phyloP scores from a whole-genome alignment of 2,113 vertebrate species.

The Ahaetulla prasina region DNA sequence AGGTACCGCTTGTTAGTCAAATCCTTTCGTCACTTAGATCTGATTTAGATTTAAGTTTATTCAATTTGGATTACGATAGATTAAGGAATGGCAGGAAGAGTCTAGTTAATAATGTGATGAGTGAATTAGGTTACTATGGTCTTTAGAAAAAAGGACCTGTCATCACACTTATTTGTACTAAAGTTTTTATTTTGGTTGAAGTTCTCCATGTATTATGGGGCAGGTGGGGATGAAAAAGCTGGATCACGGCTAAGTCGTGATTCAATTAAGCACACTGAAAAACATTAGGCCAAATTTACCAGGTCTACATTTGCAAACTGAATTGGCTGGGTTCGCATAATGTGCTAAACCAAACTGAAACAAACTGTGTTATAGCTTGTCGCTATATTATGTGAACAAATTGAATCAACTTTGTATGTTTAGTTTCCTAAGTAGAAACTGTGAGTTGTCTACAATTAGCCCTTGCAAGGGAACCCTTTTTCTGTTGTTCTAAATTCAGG shows the following conservation, averaged over 20 bases:
- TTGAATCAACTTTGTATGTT: background rate
- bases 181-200: background rate
- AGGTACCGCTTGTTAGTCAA: background rate
- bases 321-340: background rate
- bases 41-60: background rate
- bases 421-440: background rate
- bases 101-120: background rate
- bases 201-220: background rate
- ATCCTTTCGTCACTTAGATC: background rate
- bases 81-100: background rate
- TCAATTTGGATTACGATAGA: background rate
- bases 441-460: background rate
- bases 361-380: background rate
- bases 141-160: background rate
- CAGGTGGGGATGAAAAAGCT: background rate
- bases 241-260: background rate
- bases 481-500: background rate
- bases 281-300: background rate
- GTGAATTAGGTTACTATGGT: background rate
- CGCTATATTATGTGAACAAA: background rate
- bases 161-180: background rate
- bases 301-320: background rate
- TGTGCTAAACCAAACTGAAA: background rate
- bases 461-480: background rate
- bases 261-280: background rate